A percentile compares a stretch with the other conserved stretches of the same genome.
Conservation (phyloP, 1,140 invertebrate genomes). For the Micrasema minimum region DNA sequence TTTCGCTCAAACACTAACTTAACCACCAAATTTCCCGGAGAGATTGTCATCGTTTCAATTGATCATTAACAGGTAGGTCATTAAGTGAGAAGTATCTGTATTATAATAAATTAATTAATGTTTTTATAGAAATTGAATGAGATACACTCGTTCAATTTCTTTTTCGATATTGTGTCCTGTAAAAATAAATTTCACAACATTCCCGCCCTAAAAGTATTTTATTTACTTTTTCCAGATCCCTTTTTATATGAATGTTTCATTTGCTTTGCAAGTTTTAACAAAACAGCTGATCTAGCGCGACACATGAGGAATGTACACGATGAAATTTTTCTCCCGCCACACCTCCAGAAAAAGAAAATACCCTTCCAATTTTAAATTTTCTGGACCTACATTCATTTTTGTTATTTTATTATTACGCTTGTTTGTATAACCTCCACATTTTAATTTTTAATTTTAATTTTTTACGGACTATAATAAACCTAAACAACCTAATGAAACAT, state of each 20-base stretch:
- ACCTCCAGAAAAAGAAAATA: background rate
- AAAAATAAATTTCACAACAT: no score
- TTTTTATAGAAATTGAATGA: no score
- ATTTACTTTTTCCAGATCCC: slow-evolving; percentile 12
- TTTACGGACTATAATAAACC: slow-evolving; percentile 1
- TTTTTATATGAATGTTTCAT: slow-evolving; percentile 22
- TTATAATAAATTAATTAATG: no score
- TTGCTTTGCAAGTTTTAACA: slow-evolving; percentile 18
- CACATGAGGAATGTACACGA: slow-evolving; percentile 26
- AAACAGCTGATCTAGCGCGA: background rate
- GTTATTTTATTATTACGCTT: background rate
- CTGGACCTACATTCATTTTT: background rate
- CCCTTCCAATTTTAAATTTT: background rate
- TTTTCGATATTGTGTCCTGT: no score
- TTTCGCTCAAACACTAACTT: no score
- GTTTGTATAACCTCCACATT: background rate
- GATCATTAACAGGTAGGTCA: no score
- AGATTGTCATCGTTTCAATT: no score
- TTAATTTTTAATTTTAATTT: background rate
- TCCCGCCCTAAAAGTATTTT: no score
- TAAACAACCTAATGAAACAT: no score
- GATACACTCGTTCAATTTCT: no score
- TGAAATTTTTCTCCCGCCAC: slow-evolving; percentile 7
- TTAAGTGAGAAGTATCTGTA: no score
- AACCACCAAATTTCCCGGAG: no score